phyloP scores from a whole-genome alignment of 2,888 invertebrate species.

The Serripes groenlandicus region DNA sequence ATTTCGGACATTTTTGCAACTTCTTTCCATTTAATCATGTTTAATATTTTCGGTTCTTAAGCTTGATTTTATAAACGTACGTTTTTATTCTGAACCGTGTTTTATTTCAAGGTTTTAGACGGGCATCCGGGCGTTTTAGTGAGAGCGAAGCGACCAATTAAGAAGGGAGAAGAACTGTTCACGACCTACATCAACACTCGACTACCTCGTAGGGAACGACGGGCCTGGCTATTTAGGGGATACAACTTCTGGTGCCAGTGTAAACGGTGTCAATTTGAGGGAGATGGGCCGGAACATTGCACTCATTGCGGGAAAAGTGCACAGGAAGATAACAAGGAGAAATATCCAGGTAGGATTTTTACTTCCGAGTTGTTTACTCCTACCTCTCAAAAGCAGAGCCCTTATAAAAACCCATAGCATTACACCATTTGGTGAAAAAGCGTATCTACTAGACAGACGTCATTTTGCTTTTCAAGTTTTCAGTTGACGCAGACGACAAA shows the following conservation, averaged over 20 bases:
- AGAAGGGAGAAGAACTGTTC: constrained; percentile 72
- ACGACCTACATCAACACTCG: constrained; percentile 75
- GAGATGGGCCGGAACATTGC: constrained; percentile 72
- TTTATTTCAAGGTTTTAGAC: constrained; percentile 66
- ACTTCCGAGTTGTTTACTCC: too few relatives aligned
- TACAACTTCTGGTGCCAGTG: constrained; percentile 81
- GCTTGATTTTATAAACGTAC: too few relatives aligned
- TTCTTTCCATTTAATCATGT: too few relatives aligned
- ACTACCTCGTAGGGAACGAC: constrained; percentile 65
- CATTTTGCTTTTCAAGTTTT: too few relatives aligned
- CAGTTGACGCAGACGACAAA: too few relatives aligned
- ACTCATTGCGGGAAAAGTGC: constrained; percentile 72
- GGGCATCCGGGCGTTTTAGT: constrained; percentile 76
- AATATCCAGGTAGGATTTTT: constrained; percentile 61
- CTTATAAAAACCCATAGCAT: too few relatives aligned
- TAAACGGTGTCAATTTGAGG: constrained; percentile 75
- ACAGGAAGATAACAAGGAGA: constrained; percentile 54
- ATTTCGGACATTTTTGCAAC: too few relatives aligned
- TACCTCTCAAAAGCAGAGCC: too few relatives aligned
- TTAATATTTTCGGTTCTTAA: too few relatives aligned
- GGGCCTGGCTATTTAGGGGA: constrained; percentile 75
- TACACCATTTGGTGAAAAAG: too few relatives aligned
- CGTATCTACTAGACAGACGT: too few relatives aligned
- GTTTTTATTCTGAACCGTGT: too few relatives aligned
- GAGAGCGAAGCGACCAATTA: constrained; percentile 74